These are phyloP conservation scores for Charadrius vociferus DNA, from an alignment of 2,113 vertebrate genomes.

Conservation along the genomic window DNA sequence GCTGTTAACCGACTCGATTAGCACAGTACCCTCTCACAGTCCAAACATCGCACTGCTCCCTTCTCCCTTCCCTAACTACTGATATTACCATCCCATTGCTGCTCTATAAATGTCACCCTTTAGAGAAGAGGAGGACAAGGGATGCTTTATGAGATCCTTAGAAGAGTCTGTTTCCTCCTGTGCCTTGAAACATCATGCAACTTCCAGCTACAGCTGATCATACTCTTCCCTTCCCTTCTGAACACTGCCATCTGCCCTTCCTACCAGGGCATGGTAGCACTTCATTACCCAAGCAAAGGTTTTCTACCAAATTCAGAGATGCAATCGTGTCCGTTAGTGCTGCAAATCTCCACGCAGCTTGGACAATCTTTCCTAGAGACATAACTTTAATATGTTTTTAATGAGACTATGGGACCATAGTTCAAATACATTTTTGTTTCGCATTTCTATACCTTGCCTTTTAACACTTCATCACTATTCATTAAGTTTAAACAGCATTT, in stretches of 20 bases:
- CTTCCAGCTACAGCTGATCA: background rate
- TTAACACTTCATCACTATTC: background rate
- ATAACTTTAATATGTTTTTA: background rate
- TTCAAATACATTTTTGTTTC: background rate
- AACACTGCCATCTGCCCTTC: background rate
- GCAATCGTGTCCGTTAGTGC: accelerated
- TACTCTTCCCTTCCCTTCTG: background rate
- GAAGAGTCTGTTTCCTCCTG: background rate
- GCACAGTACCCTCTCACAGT: background rate
- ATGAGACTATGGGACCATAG: background rate
- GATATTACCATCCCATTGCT: background rate
- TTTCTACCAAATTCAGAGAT: background rate
- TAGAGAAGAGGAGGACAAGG: background rate
- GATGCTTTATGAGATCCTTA: background rate
- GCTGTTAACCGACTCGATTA: background rate
- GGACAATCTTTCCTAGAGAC: background rate
- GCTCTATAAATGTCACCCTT: background rate
- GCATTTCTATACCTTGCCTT: background rate
- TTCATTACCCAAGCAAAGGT: background rate
- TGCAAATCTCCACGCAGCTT: background rate
- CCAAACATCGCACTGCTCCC: background rate
- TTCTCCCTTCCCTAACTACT: background rate
- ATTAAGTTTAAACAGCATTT: constrained; percentile 23
- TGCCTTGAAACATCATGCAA: background rate
- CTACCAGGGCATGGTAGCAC: background rate